Evolutionary conservation across 2,113 vertebrate species (phyloP).

Genomic region (Butastur rufipennis): DNA sequence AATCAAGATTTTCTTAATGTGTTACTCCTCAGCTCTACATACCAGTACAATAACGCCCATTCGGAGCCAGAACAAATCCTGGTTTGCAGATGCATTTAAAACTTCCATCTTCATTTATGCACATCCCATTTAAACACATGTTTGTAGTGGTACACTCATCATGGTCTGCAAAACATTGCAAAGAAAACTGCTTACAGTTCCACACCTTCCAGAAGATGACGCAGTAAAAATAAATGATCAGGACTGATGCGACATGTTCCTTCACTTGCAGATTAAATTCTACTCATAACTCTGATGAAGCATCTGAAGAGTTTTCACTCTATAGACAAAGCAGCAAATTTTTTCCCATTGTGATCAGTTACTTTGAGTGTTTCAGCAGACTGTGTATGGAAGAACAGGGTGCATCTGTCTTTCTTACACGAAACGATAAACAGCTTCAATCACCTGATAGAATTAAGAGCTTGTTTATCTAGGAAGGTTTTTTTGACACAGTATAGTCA

Average conservation of each 20-base stretch:
- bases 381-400: background rate
- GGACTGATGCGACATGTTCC: background rate
- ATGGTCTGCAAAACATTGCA: conserved; percentile 60
- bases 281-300: background rate
- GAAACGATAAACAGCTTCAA: background rate
- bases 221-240: background rate
- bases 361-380: background rate
- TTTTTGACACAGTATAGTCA: background rate
- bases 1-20: background rate
- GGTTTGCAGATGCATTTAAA: conserved; percentile 83
- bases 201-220: background rate
- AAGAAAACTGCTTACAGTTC: background rate
- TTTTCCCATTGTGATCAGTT: background rate
- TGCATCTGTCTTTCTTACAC: background rate
- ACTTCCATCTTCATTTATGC: conserved; percentile 82
- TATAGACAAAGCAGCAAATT: accelerated
- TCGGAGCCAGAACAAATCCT: conserved; percentile 75
- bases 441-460: background rate
- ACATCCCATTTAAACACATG: conserved; percentile 83
- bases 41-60: conserved; percentile 77
- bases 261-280: background rate
- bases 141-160: conserved; percentile 78
- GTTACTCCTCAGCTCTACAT: background rate
- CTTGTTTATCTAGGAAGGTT: background rate
- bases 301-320: background rate